Base-by-base conservation (phyloP, 2,797 vertebrate species). In the Gila robusta region DNA sequence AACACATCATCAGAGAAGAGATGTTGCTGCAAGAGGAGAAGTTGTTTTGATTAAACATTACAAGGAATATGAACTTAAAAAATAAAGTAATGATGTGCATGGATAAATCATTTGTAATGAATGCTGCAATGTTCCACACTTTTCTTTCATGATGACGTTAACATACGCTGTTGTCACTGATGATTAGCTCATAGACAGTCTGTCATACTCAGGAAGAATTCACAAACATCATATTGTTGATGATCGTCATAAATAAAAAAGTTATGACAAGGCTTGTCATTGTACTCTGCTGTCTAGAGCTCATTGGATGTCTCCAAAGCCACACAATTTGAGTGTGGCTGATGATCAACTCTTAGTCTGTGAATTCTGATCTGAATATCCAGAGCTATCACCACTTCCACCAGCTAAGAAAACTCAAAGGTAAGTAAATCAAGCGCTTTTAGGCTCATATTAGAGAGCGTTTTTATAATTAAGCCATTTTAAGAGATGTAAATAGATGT, bases 301-400 rank as follows among this genome's bases (percentile, higher is more conserved):
- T 71, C 2, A 39, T 8, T 41, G 17, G 39, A 32, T 23, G 6
- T 5, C 7, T 19, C 26, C 7, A 7, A 83, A 83, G 17, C 81
- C 81, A 73, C 56, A 83, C 6, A 0, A 83, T 83, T 49, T 83
- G 81, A 47, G 7, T 83, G 7, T n/a, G 19, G 26, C 19, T 83
- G 37, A 62, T 73, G 19, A 21, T 83, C 19, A 62, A 21, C 71
- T 62, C 8, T 21, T 16, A 21, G 8, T 66, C 28, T 83, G 41
- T 6, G 4, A 39, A 14, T 32, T 26, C 16, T 21, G 8, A 67
- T 19, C 12, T 17, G 8, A 11, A 8, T 1, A 19, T 32, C 14
- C 62, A 78, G 32, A 54, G 8, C 47, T 77, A 23, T 54, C 47
- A 41, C 1, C 47, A 39, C 17, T 16, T 69, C 47, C 37, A 41